Conservation (phyloP, 1,140 invertebrate species). For the Vanessa tameamea region DNA sequence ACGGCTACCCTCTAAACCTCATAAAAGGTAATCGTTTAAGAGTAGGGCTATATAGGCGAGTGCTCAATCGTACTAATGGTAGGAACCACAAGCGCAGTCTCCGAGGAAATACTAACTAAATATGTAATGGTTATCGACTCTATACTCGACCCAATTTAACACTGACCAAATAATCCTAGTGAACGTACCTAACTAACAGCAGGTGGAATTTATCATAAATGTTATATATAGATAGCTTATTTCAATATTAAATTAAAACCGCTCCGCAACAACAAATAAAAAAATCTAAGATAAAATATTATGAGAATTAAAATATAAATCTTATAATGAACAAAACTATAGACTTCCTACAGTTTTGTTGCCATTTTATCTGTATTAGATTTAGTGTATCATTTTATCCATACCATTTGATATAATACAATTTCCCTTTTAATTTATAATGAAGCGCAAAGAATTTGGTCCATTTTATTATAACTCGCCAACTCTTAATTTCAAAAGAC, state of each 20-base stretch:
- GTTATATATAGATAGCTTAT: too few relatives aligned
- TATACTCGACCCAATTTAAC: constrained; percentile 14
- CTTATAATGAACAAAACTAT: too few relatives aligned
- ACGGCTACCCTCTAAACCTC: neutral
- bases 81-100: constrained; percentile 69
- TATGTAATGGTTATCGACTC: constrained; percentile 65
- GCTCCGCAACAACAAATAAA: too few relatives aligned
- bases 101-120: constrained; percentile 66
- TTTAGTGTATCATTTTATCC: neutral
- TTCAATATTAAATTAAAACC: too few relatives aligned
- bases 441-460: constrained; percentile 31
- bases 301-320: too few relatives aligned
- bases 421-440: constrained; percentile 8
- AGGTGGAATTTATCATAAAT: too few relatives aligned
- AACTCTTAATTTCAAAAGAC: constrained; percentile 65
- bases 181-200: neutral
- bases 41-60: constrained; percentile 34
- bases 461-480: constrained; percentile 37
- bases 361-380: too few relatives aligned
- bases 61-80: constrained; percentile 73
- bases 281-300: too few relatives aligned
- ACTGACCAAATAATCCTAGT: constrained; percentile 3
- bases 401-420: neutral
- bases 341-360: too few relatives aligned
- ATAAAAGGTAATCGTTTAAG: constrained; percentile 1